These are phyloP conservation scores for Epistrophe eligans DNA, from an alignment of 2,888 invertebrate genomes.

Conservation along the genomic window DNA sequence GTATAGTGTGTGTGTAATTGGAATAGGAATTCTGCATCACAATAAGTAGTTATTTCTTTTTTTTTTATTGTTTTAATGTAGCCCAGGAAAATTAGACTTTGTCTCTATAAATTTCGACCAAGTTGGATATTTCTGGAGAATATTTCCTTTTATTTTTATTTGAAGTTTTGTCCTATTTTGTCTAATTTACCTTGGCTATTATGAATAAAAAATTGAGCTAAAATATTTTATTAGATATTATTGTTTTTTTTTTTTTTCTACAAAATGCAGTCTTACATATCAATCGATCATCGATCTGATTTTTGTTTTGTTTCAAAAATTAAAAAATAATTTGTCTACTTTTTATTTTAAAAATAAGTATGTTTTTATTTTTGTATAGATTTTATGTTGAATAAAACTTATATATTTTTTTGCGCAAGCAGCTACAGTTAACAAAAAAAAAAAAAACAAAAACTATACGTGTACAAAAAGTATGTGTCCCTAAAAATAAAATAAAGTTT, in stretches of 20 bases:
- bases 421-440: background rate
- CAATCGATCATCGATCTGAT: slow-evolving; percentile 4
- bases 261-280: background rate
- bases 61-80: background rate
- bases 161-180: background rate
- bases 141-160: background rate
- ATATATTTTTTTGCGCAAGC: background rate
- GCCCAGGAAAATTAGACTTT: background rate
- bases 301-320: slow-evolving; percentile 40
- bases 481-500: background rate
- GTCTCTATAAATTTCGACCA: no score
- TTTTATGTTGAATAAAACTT: background rate
- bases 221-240: background rate
- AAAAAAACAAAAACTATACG: background rate
- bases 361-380: background rate
- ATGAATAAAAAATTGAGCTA: background rate
- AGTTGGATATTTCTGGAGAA: no score
- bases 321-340: background rate
- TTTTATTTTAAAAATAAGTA: background rate
- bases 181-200: background rate
- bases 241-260: no score
- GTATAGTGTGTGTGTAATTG: slow-evolving; percentile 26
- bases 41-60: background rate
- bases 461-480: background rate
- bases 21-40: slow-evolving; percentile 25